Evolutionary conservation across 2,888 invertebrate genomes (phyloP).

Genomic region (Drosophila yooni): DNA sequence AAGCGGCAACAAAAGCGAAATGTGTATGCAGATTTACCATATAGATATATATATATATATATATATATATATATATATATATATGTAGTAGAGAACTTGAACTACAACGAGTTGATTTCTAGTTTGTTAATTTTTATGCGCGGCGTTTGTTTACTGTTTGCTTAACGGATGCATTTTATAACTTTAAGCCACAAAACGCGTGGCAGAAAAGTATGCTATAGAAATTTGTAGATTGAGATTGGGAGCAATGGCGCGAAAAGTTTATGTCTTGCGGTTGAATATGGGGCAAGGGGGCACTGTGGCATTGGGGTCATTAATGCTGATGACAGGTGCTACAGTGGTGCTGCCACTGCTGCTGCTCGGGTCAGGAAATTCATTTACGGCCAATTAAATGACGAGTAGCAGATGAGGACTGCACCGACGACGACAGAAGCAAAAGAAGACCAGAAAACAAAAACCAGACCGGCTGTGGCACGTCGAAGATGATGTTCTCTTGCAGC

Average conservation of each 20-base stretch:
- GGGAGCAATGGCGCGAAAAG: slow-evolving; percentile 5
- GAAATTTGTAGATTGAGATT: slow-evolving; percentile 21
- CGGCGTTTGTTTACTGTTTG: slow-evolving; percentile 23
- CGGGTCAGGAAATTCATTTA: slow-evolving; percentile 57
- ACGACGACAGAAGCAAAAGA: slow-evolving; percentile 18
- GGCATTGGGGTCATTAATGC: slow-evolving; percentile 26
- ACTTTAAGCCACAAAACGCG: slow-evolving; percentile 15
- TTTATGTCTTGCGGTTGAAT: slow-evolving; percentile 3
- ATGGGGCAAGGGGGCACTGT: neutral
- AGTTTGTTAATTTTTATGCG: slow-evolving; percentile 51
- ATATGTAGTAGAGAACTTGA: slow-evolving; percentile 33
- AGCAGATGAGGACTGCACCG: neutral
- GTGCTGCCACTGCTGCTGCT: slow-evolving; percentile 23
- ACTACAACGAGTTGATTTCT: slow-evolving; percentile 29
- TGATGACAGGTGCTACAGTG: slow-evolving; percentile 49
- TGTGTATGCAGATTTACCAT: slow-evolving; percentile 7
- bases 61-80: neutral
- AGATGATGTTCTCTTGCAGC: neutral
- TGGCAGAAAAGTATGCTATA: slow-evolving; percentile 55
- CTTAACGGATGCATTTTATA: slow-evolving; percentile 37
- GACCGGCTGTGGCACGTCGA: neutral
- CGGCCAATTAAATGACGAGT: slow-evolving; percentile 55
- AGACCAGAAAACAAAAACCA: neutral
- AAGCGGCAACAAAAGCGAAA: slow-evolving; percentile 24
- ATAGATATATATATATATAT: neutral